Evolutionary conservation across 2,113 vertebrate genomes (phyloP).

Genomic region (Urocynchramus pylzowi): DNA sequence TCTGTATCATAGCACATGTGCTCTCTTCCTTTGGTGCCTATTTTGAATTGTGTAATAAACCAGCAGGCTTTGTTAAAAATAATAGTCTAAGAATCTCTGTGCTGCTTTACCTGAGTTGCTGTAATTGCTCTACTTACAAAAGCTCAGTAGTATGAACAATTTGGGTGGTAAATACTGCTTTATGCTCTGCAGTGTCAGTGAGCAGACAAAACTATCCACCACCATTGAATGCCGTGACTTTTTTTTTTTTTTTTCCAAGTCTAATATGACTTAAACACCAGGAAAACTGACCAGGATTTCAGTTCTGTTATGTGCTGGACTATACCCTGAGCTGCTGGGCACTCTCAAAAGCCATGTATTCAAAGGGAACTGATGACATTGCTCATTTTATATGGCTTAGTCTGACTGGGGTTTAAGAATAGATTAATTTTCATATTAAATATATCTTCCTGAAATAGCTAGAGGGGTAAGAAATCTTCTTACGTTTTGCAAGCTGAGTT

Average conservation of each 20-base stretch:
- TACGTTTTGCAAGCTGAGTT: neutral
- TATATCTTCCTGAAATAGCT: neutral
- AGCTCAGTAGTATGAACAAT: neutral
- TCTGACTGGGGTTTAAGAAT: neutral
- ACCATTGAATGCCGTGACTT: neutral
- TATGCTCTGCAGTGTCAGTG: neutral
- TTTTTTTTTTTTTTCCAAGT: neutral
- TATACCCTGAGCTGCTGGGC: neutral
- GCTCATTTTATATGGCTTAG: neutral
- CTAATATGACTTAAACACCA: neutral
- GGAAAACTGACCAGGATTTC: neutral
- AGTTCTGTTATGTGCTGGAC: neutral
- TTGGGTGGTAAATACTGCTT: neutral
- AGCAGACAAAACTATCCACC: neutral
- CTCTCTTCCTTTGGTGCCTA: neutral
- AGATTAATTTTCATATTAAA: neutral
- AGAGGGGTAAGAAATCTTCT: neutral
- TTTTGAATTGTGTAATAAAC: neutral
- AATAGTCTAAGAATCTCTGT: neutral
- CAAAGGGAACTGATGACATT: neutral
- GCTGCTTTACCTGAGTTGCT: neutral
- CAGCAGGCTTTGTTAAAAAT: neutral
- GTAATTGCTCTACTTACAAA: neutral
- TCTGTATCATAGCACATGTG: neutral
- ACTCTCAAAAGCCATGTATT: neutral